These are phyloP conservation scores for Menidia beryllina DNA, from an alignment of 2,113 vertebrate genomes.

Conservation along the genomic window DNA sequence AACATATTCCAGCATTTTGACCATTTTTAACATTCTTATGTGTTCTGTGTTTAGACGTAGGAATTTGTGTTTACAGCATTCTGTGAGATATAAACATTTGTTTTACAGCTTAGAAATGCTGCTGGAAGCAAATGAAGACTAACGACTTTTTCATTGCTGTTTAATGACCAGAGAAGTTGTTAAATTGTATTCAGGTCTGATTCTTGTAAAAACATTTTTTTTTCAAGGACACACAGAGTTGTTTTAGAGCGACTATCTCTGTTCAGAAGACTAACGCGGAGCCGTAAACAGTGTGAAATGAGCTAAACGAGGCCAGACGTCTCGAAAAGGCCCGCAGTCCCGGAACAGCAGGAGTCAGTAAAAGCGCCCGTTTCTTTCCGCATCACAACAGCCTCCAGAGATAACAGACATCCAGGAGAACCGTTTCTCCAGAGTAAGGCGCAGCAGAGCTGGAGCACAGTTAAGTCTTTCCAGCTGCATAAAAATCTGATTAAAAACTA, in stretches of 20 bases:
- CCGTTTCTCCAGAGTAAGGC: neutral
- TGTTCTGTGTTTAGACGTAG: too few species aligned
- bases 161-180: neutral
- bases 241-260: neutral
- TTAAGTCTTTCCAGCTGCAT: neutral
- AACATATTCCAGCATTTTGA: neutral
- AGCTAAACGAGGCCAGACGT: neutral
- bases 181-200: neutral
- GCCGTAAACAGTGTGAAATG: neutral
- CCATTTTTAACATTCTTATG: neutral
- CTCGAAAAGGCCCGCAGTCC: too few species aligned
- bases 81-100: neutral
- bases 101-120: neutral
- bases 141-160: neutral
- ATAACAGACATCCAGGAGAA: neutral
- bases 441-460: neutral
- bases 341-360: slow-evolving; percentile 36
- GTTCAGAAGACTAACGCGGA: neutral
- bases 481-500: neutral
- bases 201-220: neutral
- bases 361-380: neutral
- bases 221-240: neutral
- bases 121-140: neutral
- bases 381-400: neutral
- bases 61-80: neutral